Base-by-base conservation (phyloP, 30 jellyfish, hydroid and myxozoan genomes). In the Aurelia aurita complex sp. Pacific region DNA sequence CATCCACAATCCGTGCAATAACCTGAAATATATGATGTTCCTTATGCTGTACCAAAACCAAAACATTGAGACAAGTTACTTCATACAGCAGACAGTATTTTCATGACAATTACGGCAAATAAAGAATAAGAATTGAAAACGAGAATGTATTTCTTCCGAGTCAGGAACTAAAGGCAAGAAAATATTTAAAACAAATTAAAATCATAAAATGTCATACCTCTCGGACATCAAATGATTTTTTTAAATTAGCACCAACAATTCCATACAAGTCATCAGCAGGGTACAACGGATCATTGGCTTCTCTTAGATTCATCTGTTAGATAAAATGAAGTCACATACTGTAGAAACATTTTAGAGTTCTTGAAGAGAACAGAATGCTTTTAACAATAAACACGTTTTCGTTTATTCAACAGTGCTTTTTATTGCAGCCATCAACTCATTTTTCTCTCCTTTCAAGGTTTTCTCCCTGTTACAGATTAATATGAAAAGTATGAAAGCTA, bases 211-310 rank as follows among this genome's bases (percentile, higher is more conserved):
- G 33, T 23, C 87, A 34, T 71, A 85, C 98, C 95, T 94, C 99
- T 40, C 95, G 87, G 43, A 94, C 96, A 62, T 94, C 99, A 57
- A 80, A 94, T 13, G 97, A 73, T 40, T 85, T 67, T 54, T 89
- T 88, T 77, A 94, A 70, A 61, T 94, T 89, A 33, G 82, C 97
- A 2, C 97, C 97, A 66, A 89, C 99, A 34, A 94, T 88, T 36
- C 99, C 99, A 73, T 88, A 94, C 59, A 94, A 62, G 43, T 94
- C 99, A 33, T 94, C 95, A 12, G 94, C 88, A 5, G 99, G 96
- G 66, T 94, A 89, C 10, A 68, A 69, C 1, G 98, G 98, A 17
- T 88, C 98, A 14, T 81, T 83, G 11, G 93, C 82, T 32, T 93
- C 97, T 60, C 38, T 53, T 0, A 77, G 55, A 42, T 81, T 84